Evolutionary conservation across 2,888 invertebrate species (phyloP), one percentile per base, ranked within the genome.

Genomic region (Barypeithes pellucidus): DNA sequence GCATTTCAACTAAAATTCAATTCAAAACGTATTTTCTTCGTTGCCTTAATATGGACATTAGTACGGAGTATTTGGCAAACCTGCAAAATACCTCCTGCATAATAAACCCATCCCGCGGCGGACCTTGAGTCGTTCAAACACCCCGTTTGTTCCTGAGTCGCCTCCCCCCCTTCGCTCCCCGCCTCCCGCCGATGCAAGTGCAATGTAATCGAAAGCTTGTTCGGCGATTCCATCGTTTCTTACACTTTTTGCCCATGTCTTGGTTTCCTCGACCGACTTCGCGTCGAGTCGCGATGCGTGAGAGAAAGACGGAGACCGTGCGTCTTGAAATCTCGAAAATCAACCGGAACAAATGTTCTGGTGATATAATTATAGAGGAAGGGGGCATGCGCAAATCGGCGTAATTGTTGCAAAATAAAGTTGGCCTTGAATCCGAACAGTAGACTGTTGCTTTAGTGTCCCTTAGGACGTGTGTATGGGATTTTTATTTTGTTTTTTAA

Each of bases 361-460:
- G 81, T 83, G 84, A 83, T 84, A 83, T 84, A 84, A 84, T 84
- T 84, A 84, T 82, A 83, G 80, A 80, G 76, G 80, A 79, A 77
- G 72, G 76, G 79, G 78, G 79, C 80, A 80, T 80, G 81, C 82
- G 81, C 81, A 72, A 36, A 69, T 73, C 12, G 54, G 29, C 18
- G 36, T 61, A 50, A 39, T 61, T 14, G 54, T 73, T 65, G 73
- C 68, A 63, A 68, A 73, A 73, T 73, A 68, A 63, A 47, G 22
- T 36, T 63, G 68, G 59, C 68, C 63, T 73, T 63, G 57, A 67
- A 45, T 59, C 5, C 43, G 33, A 73, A 47, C 60, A 66, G 66
- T 72, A 54, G 72, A 72, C 57, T 43, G 61, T 50, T 47, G 41
- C 60, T 60, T 65, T 43, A 72, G 39, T 72, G 60, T 50, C 67